These are phyloP conservation scores for Aphyosemion australe DNA, from an alignment of 2,113 vertebrate species.

Conservation along the genomic window DNA sequence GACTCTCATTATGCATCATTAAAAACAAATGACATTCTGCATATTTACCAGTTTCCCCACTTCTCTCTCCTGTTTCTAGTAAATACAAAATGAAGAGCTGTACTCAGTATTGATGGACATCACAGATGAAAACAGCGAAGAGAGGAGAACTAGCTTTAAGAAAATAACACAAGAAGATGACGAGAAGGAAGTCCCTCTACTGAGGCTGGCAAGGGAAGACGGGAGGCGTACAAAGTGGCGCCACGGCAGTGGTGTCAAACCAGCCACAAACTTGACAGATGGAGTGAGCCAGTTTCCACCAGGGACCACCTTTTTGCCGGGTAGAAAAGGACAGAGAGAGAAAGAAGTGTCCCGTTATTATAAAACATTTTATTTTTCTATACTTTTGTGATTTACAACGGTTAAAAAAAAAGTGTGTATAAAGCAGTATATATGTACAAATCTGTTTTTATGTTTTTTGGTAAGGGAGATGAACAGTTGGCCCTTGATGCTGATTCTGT, in stretches of 20 bases:
- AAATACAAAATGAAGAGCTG: slow-evolving; percentile 77
- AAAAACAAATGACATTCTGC: slow-evolving; percentile 29
- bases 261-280: slow-evolving; percentile 71
- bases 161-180: slow-evolving; percentile 72
- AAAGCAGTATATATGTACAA: slow-evolving; percentile 79
- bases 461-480: slow-evolving; percentile 74
- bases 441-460: slow-evolving; percentile 79
- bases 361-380: slow-evolving; percentile 85
- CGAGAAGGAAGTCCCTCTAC: slow-evolving; percentile 70
- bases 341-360: slow-evolving; percentile 74
- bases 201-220: slow-evolving; percentile 70
- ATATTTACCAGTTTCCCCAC: slow-evolving; percentile 61
- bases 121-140: slow-evolving; percentile 72
- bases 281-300: slow-evolving; percentile 71
- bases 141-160: slow-evolving; percentile 78
- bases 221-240: slow-evolving; percentile 65
- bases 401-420: slow-evolving; percentile 72
- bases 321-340: slow-evolving; percentile 62
- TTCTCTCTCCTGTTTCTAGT: slow-evolving; percentile 75
- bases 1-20: slow-evolving; percentile 47
- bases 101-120: slow-evolving; percentile 75
- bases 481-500: slow-evolving; percentile 74
- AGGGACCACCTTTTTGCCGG: slow-evolving; percentile 67
- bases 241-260: slow-evolving; percentile 62
- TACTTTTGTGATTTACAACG: slow-evolving; percentile 80